Evolutionary conservation across 1,140 invertebrate genomes (phyloP), one percentile per base, ranked within the genome.

Genomic region (Listronotus bonariensis): DNA sequence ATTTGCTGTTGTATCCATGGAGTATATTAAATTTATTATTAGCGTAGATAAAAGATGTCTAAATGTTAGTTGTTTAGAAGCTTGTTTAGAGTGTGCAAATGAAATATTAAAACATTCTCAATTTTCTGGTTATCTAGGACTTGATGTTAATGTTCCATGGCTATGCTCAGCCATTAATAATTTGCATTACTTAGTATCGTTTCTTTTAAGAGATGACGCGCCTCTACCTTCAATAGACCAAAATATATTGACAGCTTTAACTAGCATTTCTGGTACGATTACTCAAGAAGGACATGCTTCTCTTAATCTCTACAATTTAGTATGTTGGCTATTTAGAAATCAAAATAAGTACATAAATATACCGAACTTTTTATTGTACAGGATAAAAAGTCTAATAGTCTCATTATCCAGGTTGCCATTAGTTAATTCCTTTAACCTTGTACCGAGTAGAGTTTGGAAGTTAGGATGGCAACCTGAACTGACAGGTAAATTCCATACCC

Each of bases 391-490:
- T 48, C 71, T 87, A 0, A 81, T 86, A 12, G 74, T 86, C 15
- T 85, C 82, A 67, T 67, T 91, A 12, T 79, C 84, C 10, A 80
- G 89, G 34, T 81, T 87, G 40, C 83, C 86, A 0, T 70, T 88
- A 7, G 82, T 91, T 0, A 90, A 90, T 77, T 87, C 87, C 34
- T 88, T 87, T 72, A 82, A 87, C 6, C 71, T 88, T 11, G 86
- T 83, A 2, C 89, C 89, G 4, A 83, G 86, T 0, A 79, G 86
- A 51, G 84, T 86, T 0, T 91, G 89, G 89, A 84, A 84, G 65
- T 81, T 84, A 32, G 85, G 84, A 2, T 88, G 87, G 82, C 70
- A 79, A 5, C 79, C 82, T 2, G 74, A 34, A 26, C 76, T 84
- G 5, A 72, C 71, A n/a, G 80, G 84, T 40, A 71, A 80, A 9